Conservation (phyloP, 1,140 invertebrate species). For the Pararge aegeria region DNA sequence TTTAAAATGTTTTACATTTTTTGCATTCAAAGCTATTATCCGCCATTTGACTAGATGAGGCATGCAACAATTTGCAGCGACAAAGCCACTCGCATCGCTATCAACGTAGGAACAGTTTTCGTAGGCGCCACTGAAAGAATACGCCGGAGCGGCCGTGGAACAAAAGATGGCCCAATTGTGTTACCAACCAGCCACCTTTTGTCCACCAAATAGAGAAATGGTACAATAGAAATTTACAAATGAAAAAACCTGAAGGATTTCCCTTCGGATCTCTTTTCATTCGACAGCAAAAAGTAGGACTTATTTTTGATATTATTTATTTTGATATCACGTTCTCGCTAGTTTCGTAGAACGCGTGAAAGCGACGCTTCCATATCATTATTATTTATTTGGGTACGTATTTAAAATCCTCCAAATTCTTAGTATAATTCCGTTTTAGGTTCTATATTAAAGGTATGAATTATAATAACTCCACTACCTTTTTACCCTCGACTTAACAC, state of each 20-base stretch:
- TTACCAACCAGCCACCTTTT: conserved; percentile 64
- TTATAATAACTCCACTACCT: too few relatives aligned
- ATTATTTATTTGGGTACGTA: too few relatives aligned
- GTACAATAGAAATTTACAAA: conserved; percentile 48
- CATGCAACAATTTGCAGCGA: conserved; percentile 58
- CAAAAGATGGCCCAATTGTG: conserved; percentile 68
- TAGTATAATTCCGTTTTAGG: too few relatives aligned
- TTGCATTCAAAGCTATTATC: neutral
- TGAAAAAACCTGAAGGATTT: conserved; percentile 34
- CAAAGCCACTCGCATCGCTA: conserved; percentile 58
- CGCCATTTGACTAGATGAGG: conserved; percentile 52
- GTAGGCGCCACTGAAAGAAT: conserved; percentile 61
- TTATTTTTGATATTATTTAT: neutral
- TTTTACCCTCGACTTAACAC: too few relatives aligned
- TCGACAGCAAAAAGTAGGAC: conserved; percentile 10
- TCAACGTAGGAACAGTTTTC: conserved; percentile 67
- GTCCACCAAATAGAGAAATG: conserved; percentile 57
- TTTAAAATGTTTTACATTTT: too few relatives aligned
- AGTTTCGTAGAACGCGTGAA: neutral
- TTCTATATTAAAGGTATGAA: too few relatives aligned
- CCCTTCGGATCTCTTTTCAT: conserved; percentile 30
- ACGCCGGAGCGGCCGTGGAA: conserved; percentile 44
- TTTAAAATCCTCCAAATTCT: too few relatives aligned
- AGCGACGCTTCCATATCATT: too few relatives aligned
- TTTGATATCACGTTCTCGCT: neutral